Conservation (phyloP, 2,797 vertebrate genomes). For the Poecilia picta region DNA sequence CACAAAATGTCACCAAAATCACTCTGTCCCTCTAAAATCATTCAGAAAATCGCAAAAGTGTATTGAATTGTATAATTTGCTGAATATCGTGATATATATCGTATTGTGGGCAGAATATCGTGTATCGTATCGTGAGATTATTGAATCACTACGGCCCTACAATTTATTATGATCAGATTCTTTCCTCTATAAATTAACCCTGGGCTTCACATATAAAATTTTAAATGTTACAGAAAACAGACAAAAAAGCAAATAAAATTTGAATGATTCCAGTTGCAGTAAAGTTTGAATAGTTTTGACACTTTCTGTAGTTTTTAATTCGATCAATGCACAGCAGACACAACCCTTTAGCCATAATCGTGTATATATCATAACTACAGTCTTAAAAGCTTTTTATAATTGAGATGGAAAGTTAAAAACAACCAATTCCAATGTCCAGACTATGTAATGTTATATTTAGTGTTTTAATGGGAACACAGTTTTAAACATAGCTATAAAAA, state of each 20-base stretch:
- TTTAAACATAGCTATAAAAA: background rate
- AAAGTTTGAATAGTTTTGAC: background rate
- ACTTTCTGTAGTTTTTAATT: background rate
- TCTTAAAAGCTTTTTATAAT: background rate
- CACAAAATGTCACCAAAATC: too few species aligned
- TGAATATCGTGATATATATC: too few species aligned
- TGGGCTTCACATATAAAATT: background rate
- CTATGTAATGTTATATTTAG: background rate
- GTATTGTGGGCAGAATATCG: too few species aligned
- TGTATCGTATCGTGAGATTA: too few species aligned
- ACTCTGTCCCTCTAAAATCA: too few species aligned
- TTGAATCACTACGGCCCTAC: too few species aligned
- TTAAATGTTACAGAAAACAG: background rate
- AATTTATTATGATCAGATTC: background rate
- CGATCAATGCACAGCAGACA: background rate
- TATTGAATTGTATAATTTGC: too few species aligned
- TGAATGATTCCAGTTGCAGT: background rate
- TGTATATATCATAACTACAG: background rate
- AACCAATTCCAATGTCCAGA: background rate
- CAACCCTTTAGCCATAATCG: background rate
- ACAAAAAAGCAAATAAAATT: background rate
- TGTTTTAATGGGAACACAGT: background rate
- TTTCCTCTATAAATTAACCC: background rate
- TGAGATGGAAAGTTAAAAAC: background rate
- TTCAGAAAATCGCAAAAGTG: too few species aligned